These are phyloP conservation scores for Knipowitschia caucasica DNA, from an alignment of 2,797 vertebrate genomes.

Conservation along the genomic window DNA sequence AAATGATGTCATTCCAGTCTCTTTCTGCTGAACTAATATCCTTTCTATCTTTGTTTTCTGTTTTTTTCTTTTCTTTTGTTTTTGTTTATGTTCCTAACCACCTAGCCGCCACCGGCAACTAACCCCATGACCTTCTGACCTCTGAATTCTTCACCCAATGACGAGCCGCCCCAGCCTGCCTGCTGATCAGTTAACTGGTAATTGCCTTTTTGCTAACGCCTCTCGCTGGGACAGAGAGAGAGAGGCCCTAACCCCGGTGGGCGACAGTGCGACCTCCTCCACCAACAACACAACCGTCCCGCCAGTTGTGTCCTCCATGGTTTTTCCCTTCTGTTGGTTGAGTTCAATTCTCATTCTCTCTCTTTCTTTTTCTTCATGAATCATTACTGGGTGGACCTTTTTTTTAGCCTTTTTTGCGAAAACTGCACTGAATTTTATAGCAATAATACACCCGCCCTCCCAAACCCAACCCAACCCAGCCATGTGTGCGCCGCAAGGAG, in stretches of 20 bases:
- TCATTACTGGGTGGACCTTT: slow-evolving; percentile 86
- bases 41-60: slow-evolving; percentile 99
- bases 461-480: too few species aligned
- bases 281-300: slow-evolving; percentile 75
- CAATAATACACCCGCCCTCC: slow-evolving; percentile 87
- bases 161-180: slow-evolving; percentile 99
- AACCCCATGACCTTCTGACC: slow-evolving; percentile 99
- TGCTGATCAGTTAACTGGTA: slow-evolving; percentile 99
- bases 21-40: slow-evolving; percentile 99
- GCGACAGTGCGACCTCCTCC: slow-evolving; percentile 58
- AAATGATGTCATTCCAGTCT: slow-evolving; percentile 85
- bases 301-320: slow-evolving; percentile 82
- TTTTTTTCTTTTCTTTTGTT: slow-evolving; percentile 75
- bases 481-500: too few species aligned
- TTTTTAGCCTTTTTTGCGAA: slow-evolving; percentile 59
- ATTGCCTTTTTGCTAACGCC: slow-evolving; percentile 99
- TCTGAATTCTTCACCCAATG: slow-evolving; percentile 99
- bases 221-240: slow-evolving; percentile 86
- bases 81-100: slow-evolving; percentile 98
- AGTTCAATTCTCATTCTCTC: slow-evolving; percentile 74
- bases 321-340: slow-evolving; percentile 66
- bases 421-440: slow-evolving; percentile 99
- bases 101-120: slow-evolving; percentile 99
- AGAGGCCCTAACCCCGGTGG: slow-evolving; percentile 82
- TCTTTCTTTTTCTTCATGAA: slow-evolving; percentile 76